These are phyloP conservation scores for Cancer borealis DNA, from an alignment of 2,888 invertebrate genomes.

Conservation along the genomic window DNA sequence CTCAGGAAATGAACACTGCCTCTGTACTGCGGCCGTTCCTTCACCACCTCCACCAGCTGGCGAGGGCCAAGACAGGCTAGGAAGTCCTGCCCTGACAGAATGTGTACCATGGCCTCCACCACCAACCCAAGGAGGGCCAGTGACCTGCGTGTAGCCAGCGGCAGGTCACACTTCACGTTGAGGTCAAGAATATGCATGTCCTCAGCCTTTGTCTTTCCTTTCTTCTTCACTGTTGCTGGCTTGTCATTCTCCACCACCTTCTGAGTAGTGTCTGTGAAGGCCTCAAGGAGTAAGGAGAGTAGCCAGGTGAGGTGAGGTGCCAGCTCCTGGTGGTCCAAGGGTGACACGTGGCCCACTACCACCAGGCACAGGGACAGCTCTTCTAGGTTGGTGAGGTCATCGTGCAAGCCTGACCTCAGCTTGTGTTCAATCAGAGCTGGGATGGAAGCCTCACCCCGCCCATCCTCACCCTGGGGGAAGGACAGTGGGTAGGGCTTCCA, in stretches of 20 bases:
- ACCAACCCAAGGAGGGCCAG: constrained; percentile 65
- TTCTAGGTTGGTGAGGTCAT: constrained; percentile 71
- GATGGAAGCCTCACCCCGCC: neutral
- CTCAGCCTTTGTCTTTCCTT: constrained; percentile 44
- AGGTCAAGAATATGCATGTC: neutral
- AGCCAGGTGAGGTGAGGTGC: constrained; percentile 66
- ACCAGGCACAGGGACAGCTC: constrained; percentile 64
- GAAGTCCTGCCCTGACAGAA: constrained; percentile 62
- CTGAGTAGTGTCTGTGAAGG: constrained; percentile 53
- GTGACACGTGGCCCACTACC: constrained; percentile 69
- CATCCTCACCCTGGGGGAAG: constrained; percentile 38
- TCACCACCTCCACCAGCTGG: constrained; percentile 58
- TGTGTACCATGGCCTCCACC: constrained; percentile 69
- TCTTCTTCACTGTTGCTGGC: constrained; percentile 43
- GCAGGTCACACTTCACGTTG: constrained; percentile 60
- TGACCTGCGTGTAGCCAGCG: constrained; percentile 39
- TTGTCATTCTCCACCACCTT: constrained; percentile 54
- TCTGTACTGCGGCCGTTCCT: constrained; percentile 62
- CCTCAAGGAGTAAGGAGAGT: constrained; percentile 61
- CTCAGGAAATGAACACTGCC: constrained; percentile 71
- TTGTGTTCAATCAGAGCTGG: constrained; percentile 58
- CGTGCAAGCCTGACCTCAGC: constrained; percentile 60
- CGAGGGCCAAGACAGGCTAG: constrained; percentile 61
- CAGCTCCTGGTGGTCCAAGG: constrained; percentile 67
- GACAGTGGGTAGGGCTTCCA: constrained; percentile 64